Evolutionary conservation across 2,888 invertebrate species (phyloP).

Genomic region (Heliothis peltigera): DNA sequence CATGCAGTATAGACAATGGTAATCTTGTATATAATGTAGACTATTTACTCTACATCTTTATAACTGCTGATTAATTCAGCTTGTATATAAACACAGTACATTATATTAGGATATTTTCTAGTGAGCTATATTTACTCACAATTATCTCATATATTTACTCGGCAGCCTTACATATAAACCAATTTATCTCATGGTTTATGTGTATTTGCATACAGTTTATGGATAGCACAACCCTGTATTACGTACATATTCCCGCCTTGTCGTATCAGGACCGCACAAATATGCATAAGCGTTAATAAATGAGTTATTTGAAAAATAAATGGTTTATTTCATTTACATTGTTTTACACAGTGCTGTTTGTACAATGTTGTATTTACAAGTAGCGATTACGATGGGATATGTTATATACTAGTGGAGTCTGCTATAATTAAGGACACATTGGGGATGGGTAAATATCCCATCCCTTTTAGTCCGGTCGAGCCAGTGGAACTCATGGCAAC

Average conservation of each 20-base stretch:
- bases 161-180: slow-evolving; percentile 8
- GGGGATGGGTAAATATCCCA: slow-evolving; percentile 8
- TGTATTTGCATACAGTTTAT: slow-evolving; percentile 58
- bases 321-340: slow-evolving; percentile 76
- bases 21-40: neutral
- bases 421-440: slow-evolving; percentile 12
- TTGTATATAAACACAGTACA: neutral
- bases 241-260: slow-evolving; percentile 76
- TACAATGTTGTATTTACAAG: slow-evolving; percentile 71
- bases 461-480: slow-evolving; percentile 26
- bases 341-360: slow-evolving; percentile 66
- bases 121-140: slow-evolving; percentile 1
- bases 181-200: neutral
- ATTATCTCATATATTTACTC: slow-evolving; percentile 13
- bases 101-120: neutral
- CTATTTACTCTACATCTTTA: slow-evolving; percentile 8
- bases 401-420: slow-evolving; percentile 52
- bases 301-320: slow-evolving; percentile 79
- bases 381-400: slow-evolving; percentile 64
- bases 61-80: neutral
- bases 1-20: neutral
- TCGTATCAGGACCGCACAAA: slow-evolving; percentile 79
- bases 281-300: slow-evolving; percentile 83
- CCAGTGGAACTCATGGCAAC: slow-evolving; percentile 3
- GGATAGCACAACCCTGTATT: slow-evolving; percentile 69